Evolutionary conservation across 2,113 vertebrate species (phyloP).

Genomic region (Tragulus kanchil): DNA sequence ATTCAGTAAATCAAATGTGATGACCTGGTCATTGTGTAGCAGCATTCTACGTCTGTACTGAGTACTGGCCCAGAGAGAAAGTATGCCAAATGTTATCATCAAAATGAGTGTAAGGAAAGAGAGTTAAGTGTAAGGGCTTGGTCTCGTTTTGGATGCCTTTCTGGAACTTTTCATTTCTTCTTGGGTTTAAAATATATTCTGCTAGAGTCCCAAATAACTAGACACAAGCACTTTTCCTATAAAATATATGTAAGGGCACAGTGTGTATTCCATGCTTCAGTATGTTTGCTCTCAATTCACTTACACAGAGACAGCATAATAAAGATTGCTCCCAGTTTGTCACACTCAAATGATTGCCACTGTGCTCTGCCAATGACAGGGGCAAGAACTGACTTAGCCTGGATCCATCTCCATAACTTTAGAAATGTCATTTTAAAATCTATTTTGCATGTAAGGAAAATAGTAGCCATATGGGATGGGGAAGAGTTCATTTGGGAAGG

Average conservation of each 20-base stretch:
- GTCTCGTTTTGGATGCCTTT: slow-evolving; percentile 76
- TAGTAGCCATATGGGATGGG: not conserved
- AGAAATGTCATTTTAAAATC: slow-evolving; percentile 62
- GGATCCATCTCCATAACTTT: slow-evolving; percentile 30
- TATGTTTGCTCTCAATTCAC: slow-evolving; percentile 77
- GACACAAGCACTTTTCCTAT: slow-evolving; percentile 80
- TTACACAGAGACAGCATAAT: slow-evolving; percentile 80
- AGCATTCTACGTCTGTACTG: slow-evolving; percentile 64
- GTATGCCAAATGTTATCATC: slow-evolving; percentile 59
- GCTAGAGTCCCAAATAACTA: slow-evolving; percentile 81
- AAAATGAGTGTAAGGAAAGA: slow-evolving; percentile 21
- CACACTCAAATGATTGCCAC: slow-evolving; percentile 64
- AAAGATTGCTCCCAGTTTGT: slow-evolving; percentile 89
- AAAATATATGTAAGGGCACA: slow-evolving; percentile 80
- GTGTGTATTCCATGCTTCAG: slow-evolving; percentile 83
- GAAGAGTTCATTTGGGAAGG: not conserved
- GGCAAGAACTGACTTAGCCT: not conserved
- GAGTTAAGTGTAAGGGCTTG: slow-evolving; percentile 67
- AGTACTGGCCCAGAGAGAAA: slow-evolving; percentile 69
- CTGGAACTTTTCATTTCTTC: slow-evolving; percentile 81
- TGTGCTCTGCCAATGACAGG: not conserved
- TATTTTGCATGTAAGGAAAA: slow-evolving; percentile 71
- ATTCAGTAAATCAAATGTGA: slow-evolving; percentile 40
- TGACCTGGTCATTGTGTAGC: slow-evolving; percentile 42
- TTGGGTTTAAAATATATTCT: slow-evolving; percentile 75